These are phyloP conservation scores for Eristalis tenax DNA, from an alignment of 2,888 invertebrate genomes.

Conservation along the genomic window DNA sequence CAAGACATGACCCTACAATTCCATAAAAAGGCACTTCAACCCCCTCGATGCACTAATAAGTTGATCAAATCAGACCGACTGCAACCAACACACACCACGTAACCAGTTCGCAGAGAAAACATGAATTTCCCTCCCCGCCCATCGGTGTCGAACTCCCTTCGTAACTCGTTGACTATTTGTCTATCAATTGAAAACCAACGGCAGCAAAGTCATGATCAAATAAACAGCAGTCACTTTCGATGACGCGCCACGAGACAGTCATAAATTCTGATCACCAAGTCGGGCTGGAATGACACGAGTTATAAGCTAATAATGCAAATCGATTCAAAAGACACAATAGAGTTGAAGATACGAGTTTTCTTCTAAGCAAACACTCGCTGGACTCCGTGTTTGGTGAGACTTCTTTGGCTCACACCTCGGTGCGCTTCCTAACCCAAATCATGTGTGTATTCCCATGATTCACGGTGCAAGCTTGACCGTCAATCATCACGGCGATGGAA, in stretches of 20 bases:
- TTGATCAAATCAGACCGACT: background rate
- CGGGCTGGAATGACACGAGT: conserved; percentile 5
- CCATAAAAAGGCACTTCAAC: background rate
- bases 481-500: background rate
- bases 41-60: background rate
- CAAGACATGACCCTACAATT: no score
- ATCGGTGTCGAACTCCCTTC: no score
- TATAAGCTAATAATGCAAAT: conserved; percentile 39
- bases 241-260: background rate
- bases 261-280: background rate
- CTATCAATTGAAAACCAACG: background rate
- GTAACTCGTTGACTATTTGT: background rate
- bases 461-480: background rate
- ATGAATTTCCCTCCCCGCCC: background rate
- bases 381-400: background rate
- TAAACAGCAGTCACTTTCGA: background rate
- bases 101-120: background rate
- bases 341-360: background rate
- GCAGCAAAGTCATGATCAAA: background rate
- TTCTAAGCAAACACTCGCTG: background rate
- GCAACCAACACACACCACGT: background rate
- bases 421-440: no score
- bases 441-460: background rate
- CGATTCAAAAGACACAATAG: background rate
- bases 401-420: no score